Conservation (phyloP, 2,113 vertebrate genomes). For the Sander lucioperca region DNA sequence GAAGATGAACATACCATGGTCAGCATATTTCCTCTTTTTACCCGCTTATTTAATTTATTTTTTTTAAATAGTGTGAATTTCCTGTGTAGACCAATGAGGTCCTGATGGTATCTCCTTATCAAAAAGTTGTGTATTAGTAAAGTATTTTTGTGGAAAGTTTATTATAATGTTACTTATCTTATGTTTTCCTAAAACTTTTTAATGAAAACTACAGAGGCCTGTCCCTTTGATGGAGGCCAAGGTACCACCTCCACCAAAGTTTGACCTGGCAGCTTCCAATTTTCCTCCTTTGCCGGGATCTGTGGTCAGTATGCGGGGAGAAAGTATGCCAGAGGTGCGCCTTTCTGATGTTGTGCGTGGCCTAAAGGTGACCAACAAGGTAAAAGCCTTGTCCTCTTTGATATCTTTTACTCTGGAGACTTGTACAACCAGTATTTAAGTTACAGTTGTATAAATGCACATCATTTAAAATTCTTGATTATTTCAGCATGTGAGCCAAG, state of each 20-base stretch:
- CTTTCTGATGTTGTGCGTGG: slow-evolving; percentile 95
- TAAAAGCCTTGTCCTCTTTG: slow-evolving; percentile 53
- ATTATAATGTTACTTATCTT: not conserved
- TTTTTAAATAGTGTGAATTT: not conserved
- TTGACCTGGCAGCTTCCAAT: slow-evolving; percentile 94
- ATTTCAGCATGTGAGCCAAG: slow-evolving; percentile 59
- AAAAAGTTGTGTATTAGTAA: not conserved
- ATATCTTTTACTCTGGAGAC: not conserved
- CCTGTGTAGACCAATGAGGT: not conserved
- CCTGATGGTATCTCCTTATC: not conserved
- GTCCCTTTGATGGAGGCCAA: slow-evolving; percentile 86
- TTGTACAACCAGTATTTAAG: not conserved
- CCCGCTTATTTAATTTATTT: too few relatives aligned
- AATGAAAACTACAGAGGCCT: slow-evolving; percentile 80
- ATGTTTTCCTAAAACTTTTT: not conserved
- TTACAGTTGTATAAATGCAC: not conserved
- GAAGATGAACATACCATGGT: slow-evolving; percentile 92
- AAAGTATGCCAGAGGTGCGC: slow-evolving; percentile 90
- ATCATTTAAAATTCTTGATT: not conserved
- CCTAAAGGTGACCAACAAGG: slow-evolving; percentile 90
- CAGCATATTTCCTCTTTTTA: slow-evolving; percentile 56
- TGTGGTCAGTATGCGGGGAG: slow-evolving; percentile 86
- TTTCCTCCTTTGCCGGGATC: slow-evolving; percentile 97
- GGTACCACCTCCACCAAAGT: slow-evolving; percentile 90
- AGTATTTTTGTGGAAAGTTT: not conserved